Conservation (phyloP, 1,140 invertebrate genomes). For the Bombus cullumanus region DNA sequence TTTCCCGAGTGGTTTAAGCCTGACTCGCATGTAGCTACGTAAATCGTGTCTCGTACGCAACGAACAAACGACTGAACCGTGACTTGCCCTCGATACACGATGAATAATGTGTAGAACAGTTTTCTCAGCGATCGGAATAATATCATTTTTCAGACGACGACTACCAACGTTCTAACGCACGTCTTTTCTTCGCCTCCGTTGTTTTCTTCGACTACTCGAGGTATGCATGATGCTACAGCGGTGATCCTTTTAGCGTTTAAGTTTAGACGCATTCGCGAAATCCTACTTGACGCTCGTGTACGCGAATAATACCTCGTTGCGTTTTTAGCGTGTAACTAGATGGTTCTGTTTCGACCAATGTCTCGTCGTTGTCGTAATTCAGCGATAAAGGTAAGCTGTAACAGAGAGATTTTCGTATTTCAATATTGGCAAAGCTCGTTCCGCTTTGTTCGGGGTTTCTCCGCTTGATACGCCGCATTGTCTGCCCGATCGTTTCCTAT, state of each 20-base stretch:
- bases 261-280: not conserved
- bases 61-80: slow-evolving; percentile 55
- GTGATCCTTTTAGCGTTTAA: too few species aligned
- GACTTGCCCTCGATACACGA: slow-evolving; percentile 55
- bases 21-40: slow-evolving; percentile 32
- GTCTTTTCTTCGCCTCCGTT: not conserved
- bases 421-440: not conserved
- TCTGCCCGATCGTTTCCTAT: not conserved
- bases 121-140: slow-evolving; percentile 14
- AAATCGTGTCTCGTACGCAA: slow-evolving; percentile 27
- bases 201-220: not conserved
- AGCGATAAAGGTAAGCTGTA: not conserved
- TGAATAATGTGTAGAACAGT: slow-evolving; percentile 55
- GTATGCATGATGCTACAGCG: too few species aligned
- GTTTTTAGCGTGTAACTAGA: too few species aligned
- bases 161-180: not conserved
- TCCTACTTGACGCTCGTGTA: not conserved
- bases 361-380: not conserved
- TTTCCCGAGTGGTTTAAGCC: slow-evolving; percentile 26
- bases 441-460: not conserved
- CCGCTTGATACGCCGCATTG: not conserved
- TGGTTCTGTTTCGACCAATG: not conserved
- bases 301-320: not conserved
- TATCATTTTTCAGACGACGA: not conserved
- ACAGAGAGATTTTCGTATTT: not conserved